Conservation (phyloP, 1,140 invertebrate species). For the Streblospio benedicti region DNA sequence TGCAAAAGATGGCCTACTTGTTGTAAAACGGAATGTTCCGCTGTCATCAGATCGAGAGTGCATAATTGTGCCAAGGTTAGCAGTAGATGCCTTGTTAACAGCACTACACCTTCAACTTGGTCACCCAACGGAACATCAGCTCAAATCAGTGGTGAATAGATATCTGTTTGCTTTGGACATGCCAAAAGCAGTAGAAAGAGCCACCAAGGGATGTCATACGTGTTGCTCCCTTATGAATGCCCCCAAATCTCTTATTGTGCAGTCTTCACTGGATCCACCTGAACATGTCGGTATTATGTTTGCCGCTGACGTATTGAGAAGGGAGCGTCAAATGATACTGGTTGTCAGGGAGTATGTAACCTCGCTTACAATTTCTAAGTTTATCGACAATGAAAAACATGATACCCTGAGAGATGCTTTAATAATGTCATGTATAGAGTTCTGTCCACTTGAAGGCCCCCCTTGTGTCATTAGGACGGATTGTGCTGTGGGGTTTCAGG, state of each 20-base stretch:
- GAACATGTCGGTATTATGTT: constrained; percentile 16
- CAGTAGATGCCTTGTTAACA: no score
- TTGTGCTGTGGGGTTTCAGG: constrained; percentile 19
- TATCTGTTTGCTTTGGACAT: constrained; percentile 21
- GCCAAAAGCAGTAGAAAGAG: constrained; percentile 10
- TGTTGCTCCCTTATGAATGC: constrained; percentile 16
- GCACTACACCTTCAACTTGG: no score
- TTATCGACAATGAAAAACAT: not conserved
- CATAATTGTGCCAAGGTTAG: not conserved
- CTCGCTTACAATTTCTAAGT: not conserved
- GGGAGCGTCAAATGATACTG: not conserved
- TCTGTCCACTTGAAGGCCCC: constrained; percentile 16
- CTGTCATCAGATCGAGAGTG: not conserved
- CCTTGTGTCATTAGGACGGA: constrained; percentile 18
- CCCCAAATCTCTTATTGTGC: not conserved
- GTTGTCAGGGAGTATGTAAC: not conserved
- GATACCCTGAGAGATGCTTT: not conserved
- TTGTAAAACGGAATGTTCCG: not conserved
- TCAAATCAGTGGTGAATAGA: not conserved
- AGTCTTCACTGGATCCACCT: constrained; percentile 14
- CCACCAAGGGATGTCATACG: constrained; percentile 7
- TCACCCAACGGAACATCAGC: no score
- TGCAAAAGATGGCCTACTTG: not conserved
- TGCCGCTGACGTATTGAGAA: constrained; percentile 14
- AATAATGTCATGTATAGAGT: not conserved